Evolutionary conservation across 2,797 vertebrate species (phyloP).

Genomic region (Typhlichthys subterraneus): DNA sequence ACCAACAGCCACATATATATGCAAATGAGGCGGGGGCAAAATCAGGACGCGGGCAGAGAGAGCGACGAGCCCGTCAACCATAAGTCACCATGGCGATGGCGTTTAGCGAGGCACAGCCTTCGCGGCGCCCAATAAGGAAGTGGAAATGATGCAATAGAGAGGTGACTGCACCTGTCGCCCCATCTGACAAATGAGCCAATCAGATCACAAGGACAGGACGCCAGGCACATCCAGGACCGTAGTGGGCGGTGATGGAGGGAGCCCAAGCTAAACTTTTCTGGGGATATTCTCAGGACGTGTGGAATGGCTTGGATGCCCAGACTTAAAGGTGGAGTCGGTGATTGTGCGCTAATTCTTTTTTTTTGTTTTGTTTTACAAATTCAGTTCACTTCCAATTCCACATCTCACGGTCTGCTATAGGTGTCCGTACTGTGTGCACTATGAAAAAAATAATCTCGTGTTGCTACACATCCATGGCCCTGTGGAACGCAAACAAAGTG

Average conservation of each 20-base stretch:
- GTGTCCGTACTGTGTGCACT: too few species aligned
- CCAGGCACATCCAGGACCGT: constrained; percentile 41
- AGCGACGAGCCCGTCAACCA: constrained; percentile 35
- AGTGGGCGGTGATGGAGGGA: not conserved
- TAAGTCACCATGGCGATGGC: constrained; percentile 65
- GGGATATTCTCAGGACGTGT: too few species aligned
- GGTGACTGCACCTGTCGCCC: constrained; percentile 58
- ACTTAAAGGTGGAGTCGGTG: too few species aligned
- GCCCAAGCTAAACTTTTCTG: not conserved
- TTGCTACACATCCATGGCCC: too few species aligned
- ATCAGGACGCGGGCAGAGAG: constrained; percentile 44
- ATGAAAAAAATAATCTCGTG: too few species aligned
- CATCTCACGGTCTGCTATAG: too few species aligned
- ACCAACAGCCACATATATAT: constrained; percentile 64
- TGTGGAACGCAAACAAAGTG: too few species aligned
- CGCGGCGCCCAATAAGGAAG: constrained; percentile 59
- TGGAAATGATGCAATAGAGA: constrained; percentile 50
- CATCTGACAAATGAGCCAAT: constrained; percentile 71
- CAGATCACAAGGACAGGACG: constrained; percentile 60
- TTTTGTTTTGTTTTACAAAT: too few species aligned
- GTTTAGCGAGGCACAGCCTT: constrained; percentile 57
- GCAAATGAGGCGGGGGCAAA: constrained; percentile 55
- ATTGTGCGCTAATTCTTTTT: too few species aligned
- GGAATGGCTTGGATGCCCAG: too few species aligned
- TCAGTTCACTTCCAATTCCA: too few species aligned